phyloP scores from a whole-genome alignment of 23 tunicate genomes.

The Trididemnum clinides region DNA sequence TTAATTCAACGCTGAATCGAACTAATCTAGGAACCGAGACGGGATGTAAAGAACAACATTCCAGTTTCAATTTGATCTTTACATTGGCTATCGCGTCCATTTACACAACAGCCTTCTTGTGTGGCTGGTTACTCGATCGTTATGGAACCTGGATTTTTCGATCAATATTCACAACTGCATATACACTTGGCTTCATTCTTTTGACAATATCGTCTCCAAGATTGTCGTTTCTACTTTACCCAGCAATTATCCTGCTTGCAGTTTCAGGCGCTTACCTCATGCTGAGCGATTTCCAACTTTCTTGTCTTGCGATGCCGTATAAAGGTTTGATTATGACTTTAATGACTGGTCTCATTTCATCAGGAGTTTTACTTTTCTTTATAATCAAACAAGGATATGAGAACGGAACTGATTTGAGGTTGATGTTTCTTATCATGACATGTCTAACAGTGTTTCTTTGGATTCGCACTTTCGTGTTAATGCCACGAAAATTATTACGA shows the following conservation, averaged over 20 bases:
- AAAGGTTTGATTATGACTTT: conserved; percentile 40
- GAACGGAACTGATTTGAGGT: not conserved
- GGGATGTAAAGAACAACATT: conserved; percentile 16
- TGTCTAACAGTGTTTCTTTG: conserved; percentile 20
- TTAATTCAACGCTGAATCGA: not conserved
- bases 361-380: conserved; percentile 37
- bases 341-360: conserved; percentile 41
- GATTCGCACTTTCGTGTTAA: conserved; percentile 51
- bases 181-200: conserved; percentile 31
- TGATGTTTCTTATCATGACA: conserved; percentile 25
- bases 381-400: conserved; percentile 44
- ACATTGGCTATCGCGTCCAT: conserved; percentile 25
- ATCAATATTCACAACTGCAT: not conserved
- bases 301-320: conserved; percentile 23
- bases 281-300: conserved; percentile 55
- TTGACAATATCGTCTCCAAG: conserved; percentile 34
- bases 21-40: not conserved
- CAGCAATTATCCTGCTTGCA: conserved; percentile 32
- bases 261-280: conserved; percentile 40
- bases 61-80: conserved; percentile 40
- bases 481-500: conserved; percentile 39
- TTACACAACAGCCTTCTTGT: conserved; percentile 7
- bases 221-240: conserved; percentile 41
- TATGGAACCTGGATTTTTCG: conserved; percentile 69
- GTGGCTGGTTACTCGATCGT: conserved; percentile 50